Evolutionary conservation across 2,888 invertebrate species (phyloP).

Genomic region (Teinopalpus imperialis): DNA sequence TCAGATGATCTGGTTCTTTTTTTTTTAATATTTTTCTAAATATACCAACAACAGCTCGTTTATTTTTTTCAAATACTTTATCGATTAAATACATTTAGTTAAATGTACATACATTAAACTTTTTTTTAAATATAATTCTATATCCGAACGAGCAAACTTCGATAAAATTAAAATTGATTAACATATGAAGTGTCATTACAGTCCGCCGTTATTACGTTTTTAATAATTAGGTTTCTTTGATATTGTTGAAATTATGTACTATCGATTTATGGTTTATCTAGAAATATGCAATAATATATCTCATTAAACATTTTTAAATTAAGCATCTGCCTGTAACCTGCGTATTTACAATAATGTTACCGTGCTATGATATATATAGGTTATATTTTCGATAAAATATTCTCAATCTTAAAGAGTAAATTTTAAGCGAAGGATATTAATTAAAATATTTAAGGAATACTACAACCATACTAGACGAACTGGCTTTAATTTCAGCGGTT

Average conservation of each 20-base stretch:
- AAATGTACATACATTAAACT: conserved; percentile 63
- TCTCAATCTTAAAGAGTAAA: conserved; percentile 53
- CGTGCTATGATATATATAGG: conserved; percentile 53
- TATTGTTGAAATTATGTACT: conserved; percentile 78
- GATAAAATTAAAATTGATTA: conserved; percentile 80
- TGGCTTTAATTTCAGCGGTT: conserved; percentile 46
- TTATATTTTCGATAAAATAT: conserved; percentile 49
- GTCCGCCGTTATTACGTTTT: conserved; percentile 41
- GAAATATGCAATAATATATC: conserved; percentile 60
- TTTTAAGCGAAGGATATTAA: conserved; percentile 62
- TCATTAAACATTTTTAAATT: conserved; percentile 56
- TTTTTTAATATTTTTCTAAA: conserved; percentile 78
- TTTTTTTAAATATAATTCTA: conserved; percentile 76
- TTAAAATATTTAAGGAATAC: conserved; percentile 58
- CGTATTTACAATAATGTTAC: conserved; percentile 64
- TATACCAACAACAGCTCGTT: conserved; percentile 81
- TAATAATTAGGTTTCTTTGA: conserved; percentile 71
- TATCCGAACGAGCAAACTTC: conserved; percentile 80
- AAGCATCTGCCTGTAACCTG: conserved; percentile 67
- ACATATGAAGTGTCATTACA: conserved; percentile 74
- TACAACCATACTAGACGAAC: conserved; percentile 71
- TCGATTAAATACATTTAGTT: conserved; percentile 59
- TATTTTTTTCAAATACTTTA: conserved; percentile 62
- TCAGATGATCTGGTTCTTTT: conserved; percentile 85
- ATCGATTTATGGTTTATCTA: conserved; percentile 75